Conservation (phyloP, 2,888 invertebrate genomes). For the Diploptera punctata region DNA sequence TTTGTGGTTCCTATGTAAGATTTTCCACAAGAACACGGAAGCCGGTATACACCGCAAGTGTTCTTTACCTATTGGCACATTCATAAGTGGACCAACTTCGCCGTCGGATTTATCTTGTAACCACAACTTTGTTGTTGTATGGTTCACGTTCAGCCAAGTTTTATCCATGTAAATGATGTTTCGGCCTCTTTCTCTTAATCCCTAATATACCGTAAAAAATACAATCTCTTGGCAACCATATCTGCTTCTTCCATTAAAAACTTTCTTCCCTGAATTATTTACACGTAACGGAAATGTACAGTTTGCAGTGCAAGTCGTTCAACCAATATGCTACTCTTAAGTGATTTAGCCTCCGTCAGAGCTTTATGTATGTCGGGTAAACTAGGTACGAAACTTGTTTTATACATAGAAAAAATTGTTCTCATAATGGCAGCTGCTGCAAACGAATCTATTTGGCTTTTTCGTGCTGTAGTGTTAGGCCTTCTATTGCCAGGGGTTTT, state of each 20-base stretch:
- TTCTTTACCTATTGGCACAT: not conserved
- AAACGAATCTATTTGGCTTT: not conserved
- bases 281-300: not conserved
- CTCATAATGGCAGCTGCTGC: not conserved
- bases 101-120: not conserved
- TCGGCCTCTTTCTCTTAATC: not conserved
- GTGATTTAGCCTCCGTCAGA: not conserved
- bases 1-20: too few relatives aligned
- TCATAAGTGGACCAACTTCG: not conserved
- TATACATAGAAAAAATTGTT: slow-evolving; percentile 1
- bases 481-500: not conserved
- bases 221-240: not conserved
- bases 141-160: not conserved
- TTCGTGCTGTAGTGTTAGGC: not conserved
- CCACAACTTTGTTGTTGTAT: not conserved
- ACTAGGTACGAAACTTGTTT: slow-evolving; percentile 2
- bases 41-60: too few relatives aligned
- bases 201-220: not conserved
- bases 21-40: too few relatives aligned
- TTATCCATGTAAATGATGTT: not conserved
- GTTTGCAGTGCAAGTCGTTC: not conserved
- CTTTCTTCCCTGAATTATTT: not conserved
- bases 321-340: not conserved
- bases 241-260: too few relatives aligned
- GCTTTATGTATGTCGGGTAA: too few relatives aligned